Percentiles rank a stretch among this genome's conserved stretches.
These are phyloP conservation scores for Acanthaster planci DNA, from an alignment of 35 echinoderm and acorn worm species.

Conservation along the genomic window DNA sequence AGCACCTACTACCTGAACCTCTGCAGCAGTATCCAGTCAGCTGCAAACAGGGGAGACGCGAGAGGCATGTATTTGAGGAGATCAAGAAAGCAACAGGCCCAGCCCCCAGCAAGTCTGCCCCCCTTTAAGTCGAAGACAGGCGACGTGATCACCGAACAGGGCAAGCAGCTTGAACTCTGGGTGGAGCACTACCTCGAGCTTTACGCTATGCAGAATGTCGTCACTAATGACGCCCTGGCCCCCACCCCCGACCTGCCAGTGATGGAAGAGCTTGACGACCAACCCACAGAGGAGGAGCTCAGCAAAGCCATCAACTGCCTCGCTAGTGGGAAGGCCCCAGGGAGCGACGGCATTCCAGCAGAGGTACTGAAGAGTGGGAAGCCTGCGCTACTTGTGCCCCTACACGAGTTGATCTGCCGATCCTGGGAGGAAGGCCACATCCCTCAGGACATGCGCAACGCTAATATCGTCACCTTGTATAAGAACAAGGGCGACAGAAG, in stretches of 20 bases:
- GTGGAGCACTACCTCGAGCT: slow-evolving; percentile 66
- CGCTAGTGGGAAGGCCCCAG: slow-evolving; percentile 7
- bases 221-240: slow-evolving; percentile 16
- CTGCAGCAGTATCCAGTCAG: background rate
- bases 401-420: slow-evolving; percentile 30
- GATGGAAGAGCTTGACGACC: slow-evolving; percentile 14
- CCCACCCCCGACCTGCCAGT: background rate
- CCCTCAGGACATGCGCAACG: background rate
- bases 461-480: slow-evolving; percentile 7
- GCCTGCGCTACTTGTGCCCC: slow-evolving; percentile 3
- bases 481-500: too few relatives aligned
- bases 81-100: slow-evolving; percentile 17
- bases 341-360: background rate
- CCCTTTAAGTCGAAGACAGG: slow-evolving; percentile 25
- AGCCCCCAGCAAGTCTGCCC: background rate
- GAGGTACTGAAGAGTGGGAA: slow-evolving; percentile 54
- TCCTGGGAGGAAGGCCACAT: background rate
- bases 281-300: slow-evolving; percentile 3
- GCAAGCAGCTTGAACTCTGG: slow-evolving; percentile 41
- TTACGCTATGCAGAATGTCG: slow-evolving; percentile 35
- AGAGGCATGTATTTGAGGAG: background rate
- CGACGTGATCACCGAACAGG: slow-evolving; percentile 29
- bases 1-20: background rate
- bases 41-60: background rate
- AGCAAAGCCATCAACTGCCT: slow-evolving; percentile 39